Evolutionary conservation across 1,140 invertebrate genomes (phyloP), one percentile per base, ranked within the genome.

Genomic region (Eumaeus atala): DNA sequence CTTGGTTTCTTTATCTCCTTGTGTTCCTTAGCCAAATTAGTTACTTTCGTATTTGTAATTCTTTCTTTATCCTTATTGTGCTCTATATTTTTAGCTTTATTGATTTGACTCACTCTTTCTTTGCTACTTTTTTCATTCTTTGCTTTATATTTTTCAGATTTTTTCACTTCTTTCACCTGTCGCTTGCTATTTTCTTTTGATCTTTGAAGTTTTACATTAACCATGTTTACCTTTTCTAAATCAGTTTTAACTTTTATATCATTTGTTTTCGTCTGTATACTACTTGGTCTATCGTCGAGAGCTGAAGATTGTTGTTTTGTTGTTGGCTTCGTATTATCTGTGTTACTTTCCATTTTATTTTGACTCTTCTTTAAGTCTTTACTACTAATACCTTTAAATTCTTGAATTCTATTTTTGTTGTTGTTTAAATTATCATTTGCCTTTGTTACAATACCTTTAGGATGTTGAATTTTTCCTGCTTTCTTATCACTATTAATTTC

Each of bases 1-100:
- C n/a, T 56, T 38, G 14, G 21, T 56, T 50, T 61, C 52, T 49
- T 51, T 51, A 28, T 17, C 35, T 17, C 61, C 62, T 58, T 36
- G 7, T 17, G 48, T 42, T 21, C 16, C 38, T 40, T 40, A 40
- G 16, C 8, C 9, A 8, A n/a, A 40, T 40, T 40, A 12, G 38
- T n/a, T 40, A 14, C 8, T 16, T 9, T 11, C 2, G 12, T 14
- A 40, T 6, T 1, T 40, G 12, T 56, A 33, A n/a, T n/a, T n/a
- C n/a, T 28, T 2, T 3, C 21, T 28, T 28, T 28, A 6, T 28
- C 2, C 2, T 6, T 28, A 3, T 28, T 2, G 21, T 28, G 21
- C 21, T 28, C 2, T 28, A 3, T 28, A 28, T 28, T 2, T 28
- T 28, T 28, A 3, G 21, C 21, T 28, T 28, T 28, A 6, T 28